These are phyloP conservation scores for Apamea sordens DNA, from an alignment of 2,888 invertebrate genomes.

Conservation along the genomic window DNA sequence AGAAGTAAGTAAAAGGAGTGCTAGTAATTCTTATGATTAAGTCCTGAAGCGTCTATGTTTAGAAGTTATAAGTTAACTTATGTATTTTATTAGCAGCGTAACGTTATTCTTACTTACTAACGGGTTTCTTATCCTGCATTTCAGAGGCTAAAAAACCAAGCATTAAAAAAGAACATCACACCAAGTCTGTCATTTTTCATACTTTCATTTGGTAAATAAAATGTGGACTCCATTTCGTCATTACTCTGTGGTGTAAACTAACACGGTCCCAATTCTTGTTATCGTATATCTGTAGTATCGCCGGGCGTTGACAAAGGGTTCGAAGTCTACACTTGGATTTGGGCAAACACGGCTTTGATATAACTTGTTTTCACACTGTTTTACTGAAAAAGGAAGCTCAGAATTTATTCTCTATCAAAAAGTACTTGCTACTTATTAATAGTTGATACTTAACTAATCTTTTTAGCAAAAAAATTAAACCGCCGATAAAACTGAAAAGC, in stretches of 20 bases:
- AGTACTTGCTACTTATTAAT: too few species aligned
- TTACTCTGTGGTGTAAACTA: constrained; percentile 23
- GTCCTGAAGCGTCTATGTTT: neutral
- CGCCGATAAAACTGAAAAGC: too few species aligned
- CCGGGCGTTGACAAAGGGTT: constrained; percentile 46
- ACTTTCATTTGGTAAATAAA: neutral
- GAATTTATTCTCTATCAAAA: neutral
- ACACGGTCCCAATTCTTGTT: constrained; percentile 11
- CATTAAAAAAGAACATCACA: neutral
- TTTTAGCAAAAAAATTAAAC: too few species aligned
- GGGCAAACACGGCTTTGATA: constrained; percentile 46
- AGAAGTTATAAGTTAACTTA: too few species aligned
- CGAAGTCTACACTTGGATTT: constrained; percentile 49
- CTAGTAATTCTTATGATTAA: neutral
- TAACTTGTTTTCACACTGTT: constrained; percentile 47
- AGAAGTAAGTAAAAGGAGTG: constrained; percentile 11
- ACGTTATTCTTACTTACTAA: neutral
- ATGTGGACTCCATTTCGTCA: constrained; percentile 10
- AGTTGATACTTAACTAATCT: too few species aligned
- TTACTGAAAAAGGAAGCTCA: constrained; percentile 28
- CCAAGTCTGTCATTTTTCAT: neutral
- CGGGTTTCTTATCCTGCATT: too few species aligned
- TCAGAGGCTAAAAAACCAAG: neutral
- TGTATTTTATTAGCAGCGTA: neutral
- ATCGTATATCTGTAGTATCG: constrained; percentile 37